Evolutionary conservation across 2,888 invertebrate species (phyloP), one percentile per base, ranked within the genome.

Genomic region (Synergus japonicus): DNA sequence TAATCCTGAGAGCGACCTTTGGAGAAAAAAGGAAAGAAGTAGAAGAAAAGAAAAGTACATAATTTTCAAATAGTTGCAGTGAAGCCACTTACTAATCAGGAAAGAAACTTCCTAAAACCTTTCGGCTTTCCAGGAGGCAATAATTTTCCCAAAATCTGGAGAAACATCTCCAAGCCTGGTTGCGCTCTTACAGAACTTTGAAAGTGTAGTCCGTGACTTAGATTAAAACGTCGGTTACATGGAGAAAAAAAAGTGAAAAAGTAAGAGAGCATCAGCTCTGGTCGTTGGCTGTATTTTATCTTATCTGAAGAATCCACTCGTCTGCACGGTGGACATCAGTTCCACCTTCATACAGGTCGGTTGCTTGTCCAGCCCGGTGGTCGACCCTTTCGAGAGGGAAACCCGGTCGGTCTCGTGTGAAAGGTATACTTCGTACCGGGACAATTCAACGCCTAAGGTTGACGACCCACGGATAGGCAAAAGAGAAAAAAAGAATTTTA

Each of bases 261-360:
- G 22, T 7, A 22, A 22, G 46, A 69, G 46, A 46, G 69, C 44
- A 46, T 29, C 69, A 69, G 46, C 69, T 29, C 29, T 46, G 69
- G 46, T 13, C 49, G 46, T 69, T 69, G 9, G 10, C 37, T 73
- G 78, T 83, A 83, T 87, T 86, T 85, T 84, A 87, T 86, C 86
- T 87, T 87, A 87, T 87, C 87, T 84, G 29, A 46, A 81, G 83
- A 85, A 86, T 86, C 85, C 79, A 79, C 80, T 85, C 81, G 82
- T 80, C 65, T 77, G 77, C 65, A 29, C 83, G 76, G 37, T 78
- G 82, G 79, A 85, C 85, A 83, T 49, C 29, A 79, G 85, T 85
- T 85, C 79, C 82, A 69, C 63, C 46, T 67, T 22, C 67, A 44
- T 67, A 46, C 44, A 49, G 69, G 46, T 69, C 22, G 29, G 69